phyloP scores from a whole-genome alignment of 2,888 invertebrate species.

The Drosophila nr. perissopoda region DNA sequence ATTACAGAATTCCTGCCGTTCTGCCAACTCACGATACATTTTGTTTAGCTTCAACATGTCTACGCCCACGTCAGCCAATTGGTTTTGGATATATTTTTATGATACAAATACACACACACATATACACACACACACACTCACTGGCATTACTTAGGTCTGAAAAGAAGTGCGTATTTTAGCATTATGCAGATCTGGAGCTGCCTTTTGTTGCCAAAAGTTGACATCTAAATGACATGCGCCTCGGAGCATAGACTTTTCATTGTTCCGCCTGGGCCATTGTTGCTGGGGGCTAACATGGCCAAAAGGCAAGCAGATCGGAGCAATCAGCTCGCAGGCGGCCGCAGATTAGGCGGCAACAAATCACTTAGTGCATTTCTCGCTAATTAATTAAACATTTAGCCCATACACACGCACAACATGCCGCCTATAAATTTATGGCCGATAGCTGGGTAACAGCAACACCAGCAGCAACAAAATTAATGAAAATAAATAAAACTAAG shows the following conservation, averaged over 20 bases:
- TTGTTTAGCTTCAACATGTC: slow-evolving; percentile 58
- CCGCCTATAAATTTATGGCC: slow-evolving; percentile 65
- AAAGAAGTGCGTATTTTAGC: slow-evolving; percentile 53
- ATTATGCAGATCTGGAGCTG: slow-evolving; percentile 48
- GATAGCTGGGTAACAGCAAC: slow-evolving; percentile 13
- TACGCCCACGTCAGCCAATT: slow-evolving; percentile 74
- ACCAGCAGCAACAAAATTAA: slow-evolving; percentile 17
- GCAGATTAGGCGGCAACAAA: slow-evolving; percentile 43
- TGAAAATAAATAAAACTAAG: slow-evolving; percentile 20
- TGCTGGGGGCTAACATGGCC: not conserved
- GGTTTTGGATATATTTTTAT: slow-evolving; percentile 35
- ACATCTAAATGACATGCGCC: slow-evolving; percentile 68
- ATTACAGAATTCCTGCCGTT: slow-evolving; percentile 36
- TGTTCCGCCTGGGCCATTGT: slow-evolving; percentile 29
- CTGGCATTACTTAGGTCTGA: slow-evolving; percentile 8
- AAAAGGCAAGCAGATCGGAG: not conserved
- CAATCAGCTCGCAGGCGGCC: not conserved
- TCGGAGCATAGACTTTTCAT: slow-evolving; percentile 10
- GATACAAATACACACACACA: slow-evolving; percentile 1
- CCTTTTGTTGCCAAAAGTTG: slow-evolving; percentile 66
- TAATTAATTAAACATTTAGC: slow-evolving; percentile 77
- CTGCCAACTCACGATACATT: slow-evolving; percentile 56
- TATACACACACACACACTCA: not conserved
- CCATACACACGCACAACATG: slow-evolving; percentile 56
- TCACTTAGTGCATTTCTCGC: slow-evolving; percentile 53